Evolutionary conservation across 2,113 vertebrate genomes (phyloP).

Genomic region (Ceyx margarethae): DNA sequence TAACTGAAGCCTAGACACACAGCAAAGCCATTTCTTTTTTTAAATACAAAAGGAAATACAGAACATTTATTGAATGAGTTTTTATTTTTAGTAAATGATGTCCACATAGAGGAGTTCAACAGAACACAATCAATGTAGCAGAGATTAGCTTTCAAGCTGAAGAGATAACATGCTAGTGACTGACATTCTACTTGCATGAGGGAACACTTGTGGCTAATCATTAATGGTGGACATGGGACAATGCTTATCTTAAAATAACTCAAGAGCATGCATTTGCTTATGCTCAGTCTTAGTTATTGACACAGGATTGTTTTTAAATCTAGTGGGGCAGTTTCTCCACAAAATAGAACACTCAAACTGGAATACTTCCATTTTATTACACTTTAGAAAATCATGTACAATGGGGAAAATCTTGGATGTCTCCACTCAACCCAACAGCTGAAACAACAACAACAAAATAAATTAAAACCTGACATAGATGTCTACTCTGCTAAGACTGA

Average conservation of each 20-base stretch:
- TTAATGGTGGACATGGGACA: not conserved
- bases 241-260: not conserved
- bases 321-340: not conserved
- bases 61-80: not conserved
- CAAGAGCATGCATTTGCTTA: not conserved
- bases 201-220: not conserved
- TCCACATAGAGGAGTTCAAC: not conserved
- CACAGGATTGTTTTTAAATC: not conserved
- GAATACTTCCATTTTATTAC: not conserved
- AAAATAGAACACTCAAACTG: not conserved
- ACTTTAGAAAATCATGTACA: not conserved
- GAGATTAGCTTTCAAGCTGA: not conserved
- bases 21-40: not conserved
- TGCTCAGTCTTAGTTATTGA: not conserved
- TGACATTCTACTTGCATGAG: accelerated
- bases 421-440: not conserved
- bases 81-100: not conserved
- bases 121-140: not conserved
- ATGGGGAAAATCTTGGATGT: not conserved
- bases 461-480: not conserved
- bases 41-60: not conserved
- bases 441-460: not conserved
- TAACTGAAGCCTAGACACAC: not conserved
- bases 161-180: not conserved
- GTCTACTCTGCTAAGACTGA: not conserved